These are phyloP conservation scores for Pomatorhinus ruficollis DNA, from an alignment of 2,113 vertebrate genomes.

Conservation along the genomic window DNA sequence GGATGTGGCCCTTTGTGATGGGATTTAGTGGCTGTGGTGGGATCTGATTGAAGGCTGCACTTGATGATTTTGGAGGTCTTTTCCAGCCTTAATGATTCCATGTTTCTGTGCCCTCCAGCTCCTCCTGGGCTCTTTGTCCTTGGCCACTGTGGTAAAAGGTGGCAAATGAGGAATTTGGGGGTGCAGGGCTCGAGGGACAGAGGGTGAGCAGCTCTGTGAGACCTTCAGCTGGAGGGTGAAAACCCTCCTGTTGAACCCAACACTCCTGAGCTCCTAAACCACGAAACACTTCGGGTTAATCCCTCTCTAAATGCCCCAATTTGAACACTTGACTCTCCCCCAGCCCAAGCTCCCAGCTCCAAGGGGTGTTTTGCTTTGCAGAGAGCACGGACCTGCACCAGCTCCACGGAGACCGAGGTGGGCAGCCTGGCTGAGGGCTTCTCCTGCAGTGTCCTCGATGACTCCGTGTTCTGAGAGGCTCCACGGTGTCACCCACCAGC, in stretches of 20 bases:
- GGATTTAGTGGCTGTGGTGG: neutral
- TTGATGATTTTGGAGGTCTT: neutral
- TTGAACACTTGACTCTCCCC: neutral
- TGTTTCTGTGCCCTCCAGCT: neutral
- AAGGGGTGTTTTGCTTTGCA: neutral
- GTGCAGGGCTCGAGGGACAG: neutral
- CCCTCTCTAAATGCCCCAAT: neutral
- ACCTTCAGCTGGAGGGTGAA: neutral
- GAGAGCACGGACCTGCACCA: conserved; percentile 40
- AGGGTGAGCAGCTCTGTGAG: neutral
- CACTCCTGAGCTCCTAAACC: neutral
- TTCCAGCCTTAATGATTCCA: neutral
- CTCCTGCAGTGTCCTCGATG: neutral
- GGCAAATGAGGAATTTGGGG: neutral
- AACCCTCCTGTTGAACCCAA: neutral
- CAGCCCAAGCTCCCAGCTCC: neutral
- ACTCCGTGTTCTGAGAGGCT: conserved; percentile 12
- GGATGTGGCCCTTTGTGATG: neutral
- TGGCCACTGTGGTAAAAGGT: neutral
- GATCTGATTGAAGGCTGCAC: neutral
- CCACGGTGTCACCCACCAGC: accelerated
- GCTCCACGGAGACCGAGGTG: neutral
- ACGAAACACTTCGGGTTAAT: accelerated
- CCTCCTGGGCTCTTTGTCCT: neutral
- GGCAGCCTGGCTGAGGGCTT: neutral